A percentile compares a stretch with the other conserved stretches of the same genome.
phyloP scores from a whole-genome alignment of 1,140 invertebrate genomes.

The Leptinotarsa defecta region DNA sequence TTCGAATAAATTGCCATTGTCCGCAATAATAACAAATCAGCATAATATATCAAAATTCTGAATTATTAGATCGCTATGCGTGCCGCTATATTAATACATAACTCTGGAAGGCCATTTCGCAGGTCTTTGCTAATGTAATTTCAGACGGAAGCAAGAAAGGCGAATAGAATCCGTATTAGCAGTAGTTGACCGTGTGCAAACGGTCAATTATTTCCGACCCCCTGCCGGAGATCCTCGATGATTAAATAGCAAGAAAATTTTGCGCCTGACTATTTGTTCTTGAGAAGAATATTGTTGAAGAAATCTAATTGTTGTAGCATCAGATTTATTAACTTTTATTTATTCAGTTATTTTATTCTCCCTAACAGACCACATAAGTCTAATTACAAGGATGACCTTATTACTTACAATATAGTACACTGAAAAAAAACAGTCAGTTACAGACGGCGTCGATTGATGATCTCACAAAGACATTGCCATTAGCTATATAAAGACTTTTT shows the following conservation, averaged over 20 bases:
- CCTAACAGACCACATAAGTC: too few species aligned
- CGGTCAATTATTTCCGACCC: neutral
- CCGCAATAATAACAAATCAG: slow-evolving; percentile 17
- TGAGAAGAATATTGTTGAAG: too few species aligned
- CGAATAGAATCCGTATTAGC: neutral
- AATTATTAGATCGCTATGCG: slow-evolving; percentile 7
- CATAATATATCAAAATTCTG: slow-evolving; percentile 16
- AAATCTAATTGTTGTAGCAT: too few species aligned
- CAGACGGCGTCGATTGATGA: too few species aligned
- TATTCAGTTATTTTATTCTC: too few species aligned
- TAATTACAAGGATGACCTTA: too few species aligned
- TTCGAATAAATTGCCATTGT: slow-evolving; percentile 10
- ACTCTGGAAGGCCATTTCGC: neutral
- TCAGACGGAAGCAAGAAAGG: neutral
- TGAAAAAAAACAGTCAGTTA: too few species aligned
- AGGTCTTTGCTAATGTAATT: slow-evolving; percentile 2
- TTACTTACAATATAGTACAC: too few species aligned
- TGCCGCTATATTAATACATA: slow-evolving; percentile 10
- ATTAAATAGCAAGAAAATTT: neutral
- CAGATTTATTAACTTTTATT: too few species aligned
- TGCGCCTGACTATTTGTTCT: neutral
- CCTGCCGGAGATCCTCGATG: neutral
- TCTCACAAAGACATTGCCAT: too few species aligned
- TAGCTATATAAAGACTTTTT: too few species aligned
- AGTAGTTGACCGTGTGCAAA: neutral